Percentiles rank a stretch among this genome's conserved stretches.
These are phyloP conservation scores for Sarcophaga caerulescens DNA, from an alignment of 2,888 invertebrate species.

Conservation along the genomic window DNA sequence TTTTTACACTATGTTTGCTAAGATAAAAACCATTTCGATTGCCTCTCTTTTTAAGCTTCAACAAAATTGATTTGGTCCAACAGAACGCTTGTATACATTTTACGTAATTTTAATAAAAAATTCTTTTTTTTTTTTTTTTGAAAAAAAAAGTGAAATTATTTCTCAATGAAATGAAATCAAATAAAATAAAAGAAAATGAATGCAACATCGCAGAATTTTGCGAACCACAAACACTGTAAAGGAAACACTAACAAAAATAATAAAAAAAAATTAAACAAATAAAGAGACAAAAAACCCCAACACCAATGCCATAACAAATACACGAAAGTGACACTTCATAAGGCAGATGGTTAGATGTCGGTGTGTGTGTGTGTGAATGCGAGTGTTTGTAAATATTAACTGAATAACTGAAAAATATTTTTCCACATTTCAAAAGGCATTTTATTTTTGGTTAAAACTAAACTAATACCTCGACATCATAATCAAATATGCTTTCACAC, in stretches of 20 bases:
- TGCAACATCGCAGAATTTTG: background rate
- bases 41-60: no score
- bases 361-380: slow-evolving; percentile 4
- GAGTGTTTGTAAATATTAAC: slow-evolving; percentile 9
- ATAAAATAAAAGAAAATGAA: no score
- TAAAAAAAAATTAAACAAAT: background rate
- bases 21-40: no score
- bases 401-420: background rate
- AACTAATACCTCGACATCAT: background rate
- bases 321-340: slow-evolving; percentile 12
- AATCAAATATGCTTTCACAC: background rate
- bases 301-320: background rate
- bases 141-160: no score
- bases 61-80: no score
- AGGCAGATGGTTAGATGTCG: slow-evolving; percentile 3
- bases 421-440: slow-evolving; percentile 3
- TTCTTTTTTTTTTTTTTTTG: no score
- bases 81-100: no score
- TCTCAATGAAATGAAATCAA: no score
- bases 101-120: no score
- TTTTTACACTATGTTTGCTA: no score
- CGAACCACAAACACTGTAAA: background rate
- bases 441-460: background rate
- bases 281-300: slow-evolving; percentile 8
- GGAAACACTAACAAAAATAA: background rate